phyloP scores from a whole-genome alignment of 2,888 invertebrate species.

The Metalampra italica region DNA sequence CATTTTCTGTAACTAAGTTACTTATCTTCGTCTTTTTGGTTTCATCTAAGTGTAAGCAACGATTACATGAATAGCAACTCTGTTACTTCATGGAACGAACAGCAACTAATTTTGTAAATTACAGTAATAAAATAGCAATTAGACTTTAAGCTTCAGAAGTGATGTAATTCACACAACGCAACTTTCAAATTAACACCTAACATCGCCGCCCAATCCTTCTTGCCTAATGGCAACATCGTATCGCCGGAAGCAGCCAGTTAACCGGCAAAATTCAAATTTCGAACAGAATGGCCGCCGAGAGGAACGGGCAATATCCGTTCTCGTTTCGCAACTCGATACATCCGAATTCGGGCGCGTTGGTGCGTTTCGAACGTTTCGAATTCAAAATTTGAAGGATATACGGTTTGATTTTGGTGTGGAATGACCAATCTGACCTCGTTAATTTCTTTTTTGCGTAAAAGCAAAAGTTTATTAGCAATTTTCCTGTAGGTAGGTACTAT shows the following conservation, averaged over 20 bases:
- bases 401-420: slow-evolving; percentile 14
- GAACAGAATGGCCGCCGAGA: slow-evolving; percentile 66
- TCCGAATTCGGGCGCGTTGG: slow-evolving; percentile 59
- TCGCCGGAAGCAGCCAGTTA: slow-evolving; percentile 71
- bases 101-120: too few species aligned
- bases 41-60: too few species aligned
- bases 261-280: slow-evolving; percentile 76
- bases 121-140: too few species aligned
- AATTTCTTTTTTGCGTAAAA: slow-evolving; percentile 4
- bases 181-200: slow-evolving; percentile 1
- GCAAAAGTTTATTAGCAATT: neutral
- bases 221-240: slow-evolving; percentile 57
- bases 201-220: slow-evolving; percentile 9
- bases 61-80: too few species aligned
- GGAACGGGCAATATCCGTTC: slow-evolving; percentile 76
- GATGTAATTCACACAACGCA: neutral
- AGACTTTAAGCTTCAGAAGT: neutral
- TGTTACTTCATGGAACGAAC: too few species aligned
- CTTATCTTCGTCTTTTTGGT: too few species aligned
- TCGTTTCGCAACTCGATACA: slow-evolving; percentile 68
- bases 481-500: too few species aligned
- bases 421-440: neutral
- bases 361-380: slow-evolving; percentile 56
- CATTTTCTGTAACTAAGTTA: too few species aligned
- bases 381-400: slow-evolving; percentile 46